These are phyloP conservation scores for Galerucella nymphaeae DNA, from an alignment of 2,888 invertebrate species.

Conservation along the genomic window DNA sequence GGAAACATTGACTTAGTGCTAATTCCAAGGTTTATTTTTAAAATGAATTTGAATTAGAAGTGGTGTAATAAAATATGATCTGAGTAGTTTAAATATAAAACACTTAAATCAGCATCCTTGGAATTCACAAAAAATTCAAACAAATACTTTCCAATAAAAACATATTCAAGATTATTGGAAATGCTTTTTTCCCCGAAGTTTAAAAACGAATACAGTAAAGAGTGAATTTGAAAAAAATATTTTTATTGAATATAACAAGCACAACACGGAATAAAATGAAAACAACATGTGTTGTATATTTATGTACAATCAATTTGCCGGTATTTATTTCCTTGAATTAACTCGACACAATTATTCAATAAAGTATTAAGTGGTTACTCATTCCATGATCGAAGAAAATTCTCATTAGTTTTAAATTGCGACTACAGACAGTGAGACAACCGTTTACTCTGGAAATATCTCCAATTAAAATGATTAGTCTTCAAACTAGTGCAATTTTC, in stretches of 20 bases:
- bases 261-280: slow-evolving; percentile 6
- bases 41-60: too few relatives aligned
- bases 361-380: neutral
- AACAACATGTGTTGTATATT: slow-evolving; percentile 13
- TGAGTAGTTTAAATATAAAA: too few relatives aligned
- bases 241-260: neutral
- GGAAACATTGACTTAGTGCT: too few relatives aligned
- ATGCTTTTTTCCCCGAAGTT: neutral
- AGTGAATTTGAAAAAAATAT: neutral
- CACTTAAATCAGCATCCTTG: neutral
- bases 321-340: slow-evolving; percentile 5
- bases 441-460: too few relatives aligned
- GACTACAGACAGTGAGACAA: neutral
- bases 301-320: slow-evolving; percentile 10
- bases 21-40: too few relatives aligned
- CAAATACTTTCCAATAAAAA: neutral
- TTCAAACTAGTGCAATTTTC: too few relatives aligned
- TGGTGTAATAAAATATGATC: neutral
- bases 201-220: neutral
- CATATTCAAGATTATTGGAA: neutral
- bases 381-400: neutral
- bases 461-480: too few relatives aligned
- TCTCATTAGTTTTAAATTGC: neutral
- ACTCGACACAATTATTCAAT: slow-evolving; percentile 12
- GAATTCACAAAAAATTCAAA: neutral